These are phyloP conservation scores for Drosophila punjabiensis DNA, from an alignment of 1,140 invertebrate species.

Conservation along the genomic window DNA sequence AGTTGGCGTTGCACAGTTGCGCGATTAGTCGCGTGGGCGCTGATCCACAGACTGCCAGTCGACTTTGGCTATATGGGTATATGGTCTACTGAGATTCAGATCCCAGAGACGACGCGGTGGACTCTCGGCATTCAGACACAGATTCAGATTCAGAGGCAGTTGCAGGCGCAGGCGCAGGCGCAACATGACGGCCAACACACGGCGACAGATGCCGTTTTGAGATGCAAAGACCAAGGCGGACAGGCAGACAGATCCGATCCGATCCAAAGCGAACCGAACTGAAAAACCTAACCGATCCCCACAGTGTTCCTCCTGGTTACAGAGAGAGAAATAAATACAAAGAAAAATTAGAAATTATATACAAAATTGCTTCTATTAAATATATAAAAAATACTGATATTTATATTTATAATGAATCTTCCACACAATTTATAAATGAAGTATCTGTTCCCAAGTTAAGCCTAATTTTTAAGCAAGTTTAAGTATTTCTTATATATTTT, in stretches of 20 bases:
- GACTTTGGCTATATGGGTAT: conserved; percentile 7
- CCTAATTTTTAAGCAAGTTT: neutral
- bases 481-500: neutral
- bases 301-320: conserved; percentile 22
- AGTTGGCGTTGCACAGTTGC: conserved; percentile 67
- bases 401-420: neutral
- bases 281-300: conserved; percentile 35
- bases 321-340: conserved; percentile 1
- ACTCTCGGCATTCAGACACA: conserved; percentile 19
- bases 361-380: fast-evolving
- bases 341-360: neutral
- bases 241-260: conserved; percentile 54
- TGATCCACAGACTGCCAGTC: conserved; percentile 35
- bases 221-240: conserved; percentile 62
- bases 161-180: conserved; percentile 72
- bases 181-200: conserved; percentile 79
- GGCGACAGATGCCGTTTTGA: conserved; percentile 68
- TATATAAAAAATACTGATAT: neutral
- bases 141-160: conserved; percentile 23
- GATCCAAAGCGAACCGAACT: conserved; percentile 25
- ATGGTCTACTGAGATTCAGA: conserved; percentile 12
- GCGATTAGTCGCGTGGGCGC: conserved; percentile 54
- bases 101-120: conserved; percentile 10
- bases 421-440: too few species aligned
- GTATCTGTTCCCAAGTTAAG: too few species aligned